These are phyloP conservation scores for Nesoenas mayeri DNA, from an alignment of 2,113 vertebrate genomes.

Conservation along the genomic window DNA sequence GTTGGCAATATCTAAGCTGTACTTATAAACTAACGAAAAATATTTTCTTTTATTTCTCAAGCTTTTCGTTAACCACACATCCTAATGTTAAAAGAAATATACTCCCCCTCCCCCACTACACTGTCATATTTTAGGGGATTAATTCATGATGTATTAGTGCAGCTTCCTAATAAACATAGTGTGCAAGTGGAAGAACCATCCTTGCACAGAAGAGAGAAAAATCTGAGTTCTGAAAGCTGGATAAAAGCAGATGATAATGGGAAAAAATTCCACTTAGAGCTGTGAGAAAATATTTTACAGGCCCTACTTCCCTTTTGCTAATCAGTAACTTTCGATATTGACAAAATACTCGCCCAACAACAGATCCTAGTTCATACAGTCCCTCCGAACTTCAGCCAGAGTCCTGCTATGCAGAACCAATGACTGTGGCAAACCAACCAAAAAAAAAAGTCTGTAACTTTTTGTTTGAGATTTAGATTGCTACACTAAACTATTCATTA, in stretches of 20 bases:
- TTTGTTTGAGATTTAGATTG: neutral
- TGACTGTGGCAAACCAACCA: neutral
- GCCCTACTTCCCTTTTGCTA: neutral
- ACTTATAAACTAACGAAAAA: neutral
- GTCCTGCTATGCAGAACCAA: neutral
- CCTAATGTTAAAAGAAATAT: neutral
- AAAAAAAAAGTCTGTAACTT: neutral
- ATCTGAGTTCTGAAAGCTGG: neutral
- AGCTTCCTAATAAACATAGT: neutral
- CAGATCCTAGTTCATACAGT: neutral
- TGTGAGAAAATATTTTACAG: neutral
- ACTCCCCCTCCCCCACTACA: neutral
- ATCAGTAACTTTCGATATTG: neutral
- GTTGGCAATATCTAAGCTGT: neutral
- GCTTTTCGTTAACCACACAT: neutral
- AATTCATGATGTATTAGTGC: neutral
- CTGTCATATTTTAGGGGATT: neutral
- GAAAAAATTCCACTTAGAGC: neutral
- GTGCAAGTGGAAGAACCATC: neutral
- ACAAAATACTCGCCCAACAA: neutral
- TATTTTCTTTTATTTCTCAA: neutral
- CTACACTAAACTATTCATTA: neutral
- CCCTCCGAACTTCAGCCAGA: neutral
- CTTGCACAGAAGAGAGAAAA: neutral
- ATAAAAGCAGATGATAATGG: neutral